These are phyloP conservation scores for Sarcophaga rosellei DNA, from an alignment of 2,888 invertebrate genomes.

Conservation along the genomic window DNA sequence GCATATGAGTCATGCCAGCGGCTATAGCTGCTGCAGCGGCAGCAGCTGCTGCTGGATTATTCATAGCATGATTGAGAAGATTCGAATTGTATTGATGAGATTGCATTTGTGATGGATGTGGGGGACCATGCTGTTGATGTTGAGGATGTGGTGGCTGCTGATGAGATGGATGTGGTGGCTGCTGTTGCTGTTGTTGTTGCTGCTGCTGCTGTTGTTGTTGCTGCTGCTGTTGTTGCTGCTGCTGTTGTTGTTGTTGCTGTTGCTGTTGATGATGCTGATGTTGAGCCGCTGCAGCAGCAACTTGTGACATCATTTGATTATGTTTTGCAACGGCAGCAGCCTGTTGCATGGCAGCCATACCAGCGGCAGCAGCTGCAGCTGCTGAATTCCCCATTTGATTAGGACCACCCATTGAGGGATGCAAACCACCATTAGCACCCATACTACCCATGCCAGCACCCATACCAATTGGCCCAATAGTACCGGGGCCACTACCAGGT, in stretches of 20 bases:
- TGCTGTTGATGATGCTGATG: constrained; percentile 82
- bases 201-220: constrained; percentile 82
- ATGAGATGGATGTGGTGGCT: constrained; percentile 80
- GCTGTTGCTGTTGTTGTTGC: constrained; percentile 77
- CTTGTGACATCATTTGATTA: constrained; percentile 80
- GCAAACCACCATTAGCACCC: constrained; percentile 78
- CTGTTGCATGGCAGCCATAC: constrained; percentile 79
- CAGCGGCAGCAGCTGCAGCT: constrained; percentile 77
- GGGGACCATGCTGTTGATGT: constrained; percentile 80
- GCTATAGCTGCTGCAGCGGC: constrained; percentile 76
- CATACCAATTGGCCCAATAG: constrained; percentile 81
- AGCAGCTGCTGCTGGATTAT: constrained; percentile 77
- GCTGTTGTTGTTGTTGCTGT: constrained; percentile 81
- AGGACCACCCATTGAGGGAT: constrained; percentile 75
- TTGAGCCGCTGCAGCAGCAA: constrained; percentile 75
- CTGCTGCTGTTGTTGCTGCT: constrained; percentile 79
- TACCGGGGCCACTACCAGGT: constrained; percentile 79
- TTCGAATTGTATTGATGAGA: constrained; percentile 79
- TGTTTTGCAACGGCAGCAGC: constrained; percentile 79
- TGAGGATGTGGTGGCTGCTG: constrained; percentile 82
- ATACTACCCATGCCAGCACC: constrained; percentile 80
- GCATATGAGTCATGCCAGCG: constrained; percentile 78
- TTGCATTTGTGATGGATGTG: constrained; percentile 83
- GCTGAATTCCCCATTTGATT: constrained; percentile 74
- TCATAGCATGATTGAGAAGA: constrained; percentile 80